Evolutionary conservation across 2,113 vertebrate species (phyloP), one percentile per base, ranked within the genome.

Genomic region (Synodontis membranacea): DNA sequence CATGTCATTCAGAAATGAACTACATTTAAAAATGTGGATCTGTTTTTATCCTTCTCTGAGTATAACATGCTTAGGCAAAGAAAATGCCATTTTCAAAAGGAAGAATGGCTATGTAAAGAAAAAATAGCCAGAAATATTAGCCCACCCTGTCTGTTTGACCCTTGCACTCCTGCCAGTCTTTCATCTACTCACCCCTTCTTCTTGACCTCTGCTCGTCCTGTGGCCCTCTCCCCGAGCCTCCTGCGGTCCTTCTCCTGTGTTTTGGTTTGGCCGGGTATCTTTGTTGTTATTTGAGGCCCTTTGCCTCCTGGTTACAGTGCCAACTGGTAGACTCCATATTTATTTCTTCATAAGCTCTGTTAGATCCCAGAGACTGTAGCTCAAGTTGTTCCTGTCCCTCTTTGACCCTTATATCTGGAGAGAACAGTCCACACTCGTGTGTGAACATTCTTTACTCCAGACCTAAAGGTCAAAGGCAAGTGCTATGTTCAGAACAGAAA

Each of bases 211-310:
- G 37, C 52, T 60, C 50, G 50, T 76, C 68, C 66, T n/a, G 50
- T 85, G 28, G 14, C n/a, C 37, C 58, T 79, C 83, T 85, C 62
- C 42, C 34, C 48, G 31, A 79, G 75, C 39, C 39, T 82, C 56
- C 44, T 82, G 37, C 31, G 50, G 75, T 84, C 85, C 88, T 37
- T 34, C 48, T 28, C 15, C 48, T 83, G 34, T 88, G 74, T 84
- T 50, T 86, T 42, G 15, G 44, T 85, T 31, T 75, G 74, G 48
- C 54, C 28, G 15, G 50, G 66, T 84, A 48, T 82, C 80, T 72
- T 8, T 87, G 34, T 83, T 74, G 52, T 48, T 82, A 82, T 84
- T 86, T 84, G 72, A 87, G 81, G 80, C 46, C n/a, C 5, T 75
- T 76, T 50, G 54, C 48, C 44, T 42, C 1, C 48, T 60, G 46